These are phyloP conservation scores for Hyles euphorbiae DNA, from an alignment of 1,140 invertebrate species.

Conservation along the genomic window DNA sequence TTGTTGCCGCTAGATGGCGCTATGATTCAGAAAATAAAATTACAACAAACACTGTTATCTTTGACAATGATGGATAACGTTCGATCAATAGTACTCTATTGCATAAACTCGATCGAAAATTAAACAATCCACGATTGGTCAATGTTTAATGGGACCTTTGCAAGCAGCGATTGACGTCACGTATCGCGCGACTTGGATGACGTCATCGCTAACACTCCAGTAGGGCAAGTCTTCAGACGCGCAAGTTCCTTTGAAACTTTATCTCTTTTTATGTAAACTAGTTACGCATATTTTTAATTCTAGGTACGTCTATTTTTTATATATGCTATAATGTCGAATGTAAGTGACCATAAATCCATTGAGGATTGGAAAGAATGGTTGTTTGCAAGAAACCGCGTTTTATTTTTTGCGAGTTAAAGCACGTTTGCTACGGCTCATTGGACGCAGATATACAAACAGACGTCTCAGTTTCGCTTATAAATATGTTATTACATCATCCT, in stretches of 20 bases:
- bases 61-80: background rate
- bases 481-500: slow-evolving; percentile 6
- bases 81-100: background rate
- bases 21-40: background rate
- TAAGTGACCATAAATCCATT: too few relatives aligned
- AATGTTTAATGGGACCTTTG: too few relatives aligned
- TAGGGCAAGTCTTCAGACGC: slow-evolving; percentile 24
- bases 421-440: background rate
- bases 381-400: too few relatives aligned
- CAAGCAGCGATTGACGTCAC: slow-evolving; percentile 20
- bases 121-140: too few relatives aligned
- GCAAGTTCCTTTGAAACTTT: slow-evolving; percentile 45
- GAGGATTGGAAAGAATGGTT: too few relatives aligned
- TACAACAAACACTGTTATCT: slow-evolving; percentile 1
- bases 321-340: too few relatives aligned
- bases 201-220: slow-evolving; percentile 44
- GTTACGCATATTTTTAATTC: too few relatives aligned
- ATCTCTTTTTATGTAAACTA: background rate
- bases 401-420: background rate
- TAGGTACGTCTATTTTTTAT: too few relatives aligned
- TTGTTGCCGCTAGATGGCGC: background rate
- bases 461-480: background rate
- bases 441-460: background rate
- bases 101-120: background rate
- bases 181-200: slow-evolving; percentile 40